Evolutionary conservation across 2,113 vertebrate species (phyloP).

Genomic region (Mystacornis crossleyi): DNA sequence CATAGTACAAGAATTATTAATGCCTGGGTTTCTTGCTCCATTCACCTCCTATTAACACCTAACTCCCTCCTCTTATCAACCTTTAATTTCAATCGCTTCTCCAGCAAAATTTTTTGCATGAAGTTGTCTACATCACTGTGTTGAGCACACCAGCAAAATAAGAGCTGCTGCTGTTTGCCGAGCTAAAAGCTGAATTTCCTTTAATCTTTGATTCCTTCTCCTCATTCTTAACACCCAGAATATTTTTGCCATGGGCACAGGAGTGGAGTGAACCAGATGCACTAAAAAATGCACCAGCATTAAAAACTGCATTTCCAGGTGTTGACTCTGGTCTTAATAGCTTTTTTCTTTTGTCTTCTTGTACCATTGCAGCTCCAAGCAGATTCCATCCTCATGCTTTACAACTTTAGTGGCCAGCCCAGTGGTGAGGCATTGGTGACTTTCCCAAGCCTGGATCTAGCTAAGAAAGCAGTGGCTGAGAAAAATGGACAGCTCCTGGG

Average conservation of each 20-base stretch:
- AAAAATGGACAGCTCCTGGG: constrained; percentile 80
- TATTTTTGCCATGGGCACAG: not conserved
- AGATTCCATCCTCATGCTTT: constrained; percentile 86
- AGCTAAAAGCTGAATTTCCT: not conserved
- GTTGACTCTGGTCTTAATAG: not conserved
- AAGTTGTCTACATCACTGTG: not conserved
- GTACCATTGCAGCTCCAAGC: constrained; percentile 80
- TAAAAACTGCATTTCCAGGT: not conserved
- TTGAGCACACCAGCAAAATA: not conserved
- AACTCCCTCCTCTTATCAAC: not conserved
- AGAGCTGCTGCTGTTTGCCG: not conserved
- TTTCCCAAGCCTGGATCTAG: constrained; percentile 85
- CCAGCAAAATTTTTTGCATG: not conserved
- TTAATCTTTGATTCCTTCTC: not conserved
- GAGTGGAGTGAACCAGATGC: not conserved
- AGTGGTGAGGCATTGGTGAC: constrained; percentile 90
- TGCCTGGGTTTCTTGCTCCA: not conserved
- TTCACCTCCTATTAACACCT: not conserved
- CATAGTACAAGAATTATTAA: not conserved
- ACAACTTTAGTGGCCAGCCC: constrained; percentile 88
- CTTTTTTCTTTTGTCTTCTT: not conserved
- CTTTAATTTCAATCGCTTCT: not conserved
- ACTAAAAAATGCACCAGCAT: not conserved
- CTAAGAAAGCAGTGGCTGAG: constrained; percentile 83
- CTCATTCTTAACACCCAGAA: not conserved